Evolutionary conservation across 2,888 invertebrate species (phyloP).

Genomic region (Meta bourneti): DNA sequence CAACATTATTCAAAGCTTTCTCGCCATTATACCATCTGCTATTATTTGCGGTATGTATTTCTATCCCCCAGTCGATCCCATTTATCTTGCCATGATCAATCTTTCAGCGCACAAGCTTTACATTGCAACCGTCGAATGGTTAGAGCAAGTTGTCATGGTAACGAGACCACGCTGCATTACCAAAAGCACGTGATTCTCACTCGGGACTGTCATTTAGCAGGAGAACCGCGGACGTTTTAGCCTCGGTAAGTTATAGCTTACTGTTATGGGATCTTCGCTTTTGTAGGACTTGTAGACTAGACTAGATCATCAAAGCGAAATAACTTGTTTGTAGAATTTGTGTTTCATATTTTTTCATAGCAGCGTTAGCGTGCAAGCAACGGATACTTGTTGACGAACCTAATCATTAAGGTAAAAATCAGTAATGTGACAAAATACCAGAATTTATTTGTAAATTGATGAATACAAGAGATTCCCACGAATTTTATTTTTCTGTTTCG

Average conservation of each 20-base stretch:
- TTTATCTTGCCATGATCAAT: conserved; percentile 7
- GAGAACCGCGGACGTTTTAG: neutral
- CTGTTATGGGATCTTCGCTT: neutral
- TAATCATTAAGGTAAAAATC: too few species aligned
- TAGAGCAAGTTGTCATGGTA: conserved; percentile 43
- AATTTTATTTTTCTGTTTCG: too few species aligned
- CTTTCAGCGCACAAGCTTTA: conserved; percentile 8
- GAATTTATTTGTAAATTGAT: too few species aligned
- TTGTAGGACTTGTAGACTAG: too few species aligned
- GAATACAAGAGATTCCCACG: too few species aligned
- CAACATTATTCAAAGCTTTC: neutral
- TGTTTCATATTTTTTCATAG: too few species aligned
- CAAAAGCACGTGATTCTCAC: conserved; percentile 50
- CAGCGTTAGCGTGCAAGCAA: too few species aligned
- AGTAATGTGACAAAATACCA: too few species aligned
- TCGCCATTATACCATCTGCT: neutral
- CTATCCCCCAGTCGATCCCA: neutral
- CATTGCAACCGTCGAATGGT: conserved; percentile 36
- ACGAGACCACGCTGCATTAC: conserved; percentile 51
- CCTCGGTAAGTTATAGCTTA: conserved; percentile 20
- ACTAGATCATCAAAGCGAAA: too few species aligned
- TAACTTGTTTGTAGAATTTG: too few species aligned
- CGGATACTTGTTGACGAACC: too few species aligned
- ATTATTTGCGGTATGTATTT: neutral
- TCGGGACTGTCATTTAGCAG: conserved; percentile 23